Conservation (phyloP, 2,113 vertebrate species). For the Psettodes erumei region DNA sequence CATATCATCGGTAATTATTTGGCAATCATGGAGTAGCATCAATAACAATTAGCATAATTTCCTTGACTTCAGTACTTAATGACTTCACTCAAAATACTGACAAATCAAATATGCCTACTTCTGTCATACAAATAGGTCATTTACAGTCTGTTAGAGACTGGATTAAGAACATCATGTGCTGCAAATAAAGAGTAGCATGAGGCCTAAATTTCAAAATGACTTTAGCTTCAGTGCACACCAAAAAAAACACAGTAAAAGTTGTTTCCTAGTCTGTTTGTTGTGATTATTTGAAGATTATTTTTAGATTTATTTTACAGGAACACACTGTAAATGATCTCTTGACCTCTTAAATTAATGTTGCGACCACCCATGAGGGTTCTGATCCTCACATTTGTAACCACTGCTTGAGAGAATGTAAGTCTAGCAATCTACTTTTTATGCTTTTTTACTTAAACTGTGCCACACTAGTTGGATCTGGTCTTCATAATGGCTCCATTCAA, state of each 20-base stretch:
- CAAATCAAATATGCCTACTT: slow-evolving; percentile 78
- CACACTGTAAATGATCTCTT: background rate
- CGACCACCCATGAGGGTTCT: background rate
- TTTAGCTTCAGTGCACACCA: background rate
- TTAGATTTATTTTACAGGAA: background rate
- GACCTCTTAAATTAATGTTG: background rate
- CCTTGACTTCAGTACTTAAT: slow-evolving; percentile 69
- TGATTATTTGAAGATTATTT: no score
- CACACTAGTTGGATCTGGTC: slow-evolving; percentile 52
- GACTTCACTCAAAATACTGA: slow-evolving; percentile 72
- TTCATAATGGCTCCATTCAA: slow-evolving; percentile 71
- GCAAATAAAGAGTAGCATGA: slow-evolving; percentile 35
- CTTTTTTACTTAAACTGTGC: slow-evolving; percentile 48
- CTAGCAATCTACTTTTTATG: slow-evolving; percentile 29
- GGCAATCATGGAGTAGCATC: slow-evolving; percentile 77
- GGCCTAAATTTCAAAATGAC: slow-evolving; percentile 30
- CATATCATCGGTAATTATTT: slow-evolving; percentile 79
- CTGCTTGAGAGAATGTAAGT: slow-evolving; percentile 20
- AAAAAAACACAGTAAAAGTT: background rate
- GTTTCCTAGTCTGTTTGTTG: background rate
- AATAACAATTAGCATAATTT: slow-evolving; percentile 79
- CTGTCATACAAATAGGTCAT: slow-evolving; percentile 61
- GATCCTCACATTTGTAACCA: background rate
- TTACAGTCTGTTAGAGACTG: slow-evolving; percentile 60
- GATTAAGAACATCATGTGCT: slow-evolving; percentile 38